phyloP scores from a whole-genome alignment of 1,140 invertebrate species.

The Bombus vancouverensis region DNA sequence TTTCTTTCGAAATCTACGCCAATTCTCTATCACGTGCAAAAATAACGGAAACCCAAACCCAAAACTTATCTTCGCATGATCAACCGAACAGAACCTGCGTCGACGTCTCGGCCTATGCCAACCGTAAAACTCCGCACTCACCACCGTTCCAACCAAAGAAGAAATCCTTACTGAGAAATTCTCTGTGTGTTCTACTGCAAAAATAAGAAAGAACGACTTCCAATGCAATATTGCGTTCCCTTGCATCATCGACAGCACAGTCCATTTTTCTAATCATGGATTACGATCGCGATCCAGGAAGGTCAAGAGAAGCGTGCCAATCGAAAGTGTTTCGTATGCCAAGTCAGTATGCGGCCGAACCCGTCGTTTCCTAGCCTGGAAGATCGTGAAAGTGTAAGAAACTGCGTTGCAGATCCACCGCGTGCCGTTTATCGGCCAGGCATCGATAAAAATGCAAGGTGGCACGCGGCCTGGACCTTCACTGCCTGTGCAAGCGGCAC shows the following conservation, averaged over 20 bases:
- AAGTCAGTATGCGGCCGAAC: no score
- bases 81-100: neutral
- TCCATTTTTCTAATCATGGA: neutral
- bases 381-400: slow-evolving; percentile 74
- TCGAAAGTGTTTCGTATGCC: slow-evolving; percentile 52
- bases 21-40: no score
- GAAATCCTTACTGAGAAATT: neutral
- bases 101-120: no score
- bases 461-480: slow-evolving; percentile 74
- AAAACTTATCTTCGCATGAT: no score
- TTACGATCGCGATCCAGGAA: slow-evolving; percentile 9
- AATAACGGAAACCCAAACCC: neutral
- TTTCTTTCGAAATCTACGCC: no score
- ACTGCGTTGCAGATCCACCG: slow-evolving; percentile 54
- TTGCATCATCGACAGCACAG: neutral
- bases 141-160: neutral
- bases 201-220: neutral
- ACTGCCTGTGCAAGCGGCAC: slow-evolving; percentile 55
- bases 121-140: neutral
- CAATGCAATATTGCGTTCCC: neutral
- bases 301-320: neutral
- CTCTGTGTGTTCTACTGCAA: neutral
- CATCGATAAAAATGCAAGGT: slow-evolving; percentile 76
- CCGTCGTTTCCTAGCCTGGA: slow-evolving; percentile 24
- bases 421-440: slow-evolving; percentile 58